These are phyloP conservation scores for Phytoseiulus persimilis DNA, from an alignment of 2,888 invertebrate species.

Conservation along the genomic window DNA sequence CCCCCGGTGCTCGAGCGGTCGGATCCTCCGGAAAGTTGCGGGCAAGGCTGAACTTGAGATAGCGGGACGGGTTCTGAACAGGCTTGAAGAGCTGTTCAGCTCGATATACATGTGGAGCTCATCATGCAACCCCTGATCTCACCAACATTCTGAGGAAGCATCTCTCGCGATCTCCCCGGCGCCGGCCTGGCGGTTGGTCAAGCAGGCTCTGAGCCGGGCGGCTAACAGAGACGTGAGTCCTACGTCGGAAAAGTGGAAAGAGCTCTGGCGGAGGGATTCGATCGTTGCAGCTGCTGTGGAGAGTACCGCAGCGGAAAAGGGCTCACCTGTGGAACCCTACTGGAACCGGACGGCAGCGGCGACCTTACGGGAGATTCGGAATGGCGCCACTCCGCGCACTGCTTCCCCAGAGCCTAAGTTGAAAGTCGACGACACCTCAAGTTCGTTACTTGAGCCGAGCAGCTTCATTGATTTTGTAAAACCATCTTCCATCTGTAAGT, in stretches of 20 bases:
- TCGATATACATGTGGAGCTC: too few species aligned
- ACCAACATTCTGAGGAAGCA: too few species aligned
- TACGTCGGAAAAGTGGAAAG: neutral
- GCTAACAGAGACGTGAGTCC: neutral
- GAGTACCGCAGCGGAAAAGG: neutral
- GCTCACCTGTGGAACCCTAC: conserved; percentile 5
- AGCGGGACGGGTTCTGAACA: too few species aligned
- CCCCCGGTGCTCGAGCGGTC: too few species aligned
- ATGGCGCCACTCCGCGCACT: neutral
- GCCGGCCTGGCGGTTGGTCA: neutral
- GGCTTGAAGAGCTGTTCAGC: too few species aligned
- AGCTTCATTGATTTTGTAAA: neutral
- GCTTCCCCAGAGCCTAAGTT: neutral
- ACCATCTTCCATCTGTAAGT: neutral
- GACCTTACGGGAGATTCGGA: neutral
- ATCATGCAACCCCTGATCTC: too few species aligned
- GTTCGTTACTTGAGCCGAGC: neutral
- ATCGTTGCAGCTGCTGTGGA: conserved; percentile 5
- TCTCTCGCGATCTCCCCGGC: too few species aligned
- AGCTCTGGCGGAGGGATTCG: neutral
- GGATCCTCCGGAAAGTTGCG: too few species aligned
- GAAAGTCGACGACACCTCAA: neutral
- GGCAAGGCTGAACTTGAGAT: too few species aligned
- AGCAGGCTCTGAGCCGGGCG: neutral
- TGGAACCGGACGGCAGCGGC: neutral